Evolutionary conservation across 2,797 vertebrate species (phyloP), one percentile per base, ranked within the genome.

Genomic region (Sus cebifrons): DNA sequence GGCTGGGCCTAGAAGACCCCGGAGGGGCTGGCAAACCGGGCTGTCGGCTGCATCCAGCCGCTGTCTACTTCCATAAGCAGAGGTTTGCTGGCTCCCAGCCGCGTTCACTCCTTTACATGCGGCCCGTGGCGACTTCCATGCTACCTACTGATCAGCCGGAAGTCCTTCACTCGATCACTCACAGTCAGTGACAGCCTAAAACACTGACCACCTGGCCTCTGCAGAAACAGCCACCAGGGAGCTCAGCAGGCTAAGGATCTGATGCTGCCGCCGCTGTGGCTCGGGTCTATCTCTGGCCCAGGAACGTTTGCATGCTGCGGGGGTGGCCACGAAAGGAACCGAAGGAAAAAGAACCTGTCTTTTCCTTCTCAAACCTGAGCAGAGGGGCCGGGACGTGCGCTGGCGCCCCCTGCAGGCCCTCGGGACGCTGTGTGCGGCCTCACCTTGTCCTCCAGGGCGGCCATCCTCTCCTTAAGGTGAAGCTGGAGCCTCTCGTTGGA

Each of bases 401-500:
- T 10, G 9, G 44, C 44, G 44, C 44, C 44, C 44, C 44, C 44
- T 49, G 44, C 44, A 49, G 44, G 44, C 44, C 44, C 44, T 36
- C 36, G 36, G 36, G 36, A 36, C 36, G 36, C 36, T 36, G 36
- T 0, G 17, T 10, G 75, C 52, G 0, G 0, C 49, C 97, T 6
- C 97, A 99, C 99, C 99, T 99, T 99, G 49, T 99, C 99, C 98
- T 99, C 99, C 98, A 99, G 98, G 1, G 99, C 99, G 16, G 99
- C 99, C 99, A 99, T 99, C 78, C 99, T 99, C 98, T 99, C 99
- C 96, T 99, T 99, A 27, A 99, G 99, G 96, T 99, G 99, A 58
- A 99, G 99, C 97, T 99, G 99, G 18, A 99, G 99, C 96, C 99
- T 99, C 98, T 99, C 99, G 8, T 99, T 99, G 73, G 99, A 99